phyloP scores from a whole-genome alignment of 2,797 vertebrate genomes.

The Staurois parvus region DNA sequence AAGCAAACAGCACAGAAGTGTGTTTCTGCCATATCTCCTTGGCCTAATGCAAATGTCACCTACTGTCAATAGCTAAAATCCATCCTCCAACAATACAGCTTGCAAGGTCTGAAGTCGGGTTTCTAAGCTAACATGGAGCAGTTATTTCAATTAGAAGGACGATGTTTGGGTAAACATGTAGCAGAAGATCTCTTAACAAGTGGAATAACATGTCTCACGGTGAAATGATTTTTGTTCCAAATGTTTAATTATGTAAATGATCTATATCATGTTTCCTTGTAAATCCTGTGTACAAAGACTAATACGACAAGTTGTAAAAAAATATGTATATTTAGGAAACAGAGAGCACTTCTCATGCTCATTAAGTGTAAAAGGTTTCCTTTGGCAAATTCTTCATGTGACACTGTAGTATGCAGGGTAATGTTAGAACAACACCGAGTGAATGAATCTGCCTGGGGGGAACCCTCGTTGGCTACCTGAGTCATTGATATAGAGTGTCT shows the following conservation, averaged over 20 bases:
- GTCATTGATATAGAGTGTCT: conserved; percentile 59
- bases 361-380: conserved; percentile 57
- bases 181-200: conserved; percentile 35
- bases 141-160: conserved; percentile 40
- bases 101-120: conserved; percentile 31
- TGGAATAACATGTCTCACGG: conserved; percentile 31
- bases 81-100: neutral
- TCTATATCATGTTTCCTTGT: conserved; percentile 39
- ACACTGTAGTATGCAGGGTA: conserved; percentile 57
- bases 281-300: conserved; percentile 43
- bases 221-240: conserved; percentile 36
- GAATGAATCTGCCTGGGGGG: conserved; percentile 55
- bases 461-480: conserved; percentile 52
- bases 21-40: neutral
- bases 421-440: conserved; percentile 55
- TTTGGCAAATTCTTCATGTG: conserved; percentile 62
- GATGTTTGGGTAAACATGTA: conserved; percentile 49
- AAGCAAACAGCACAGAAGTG: conserved; percentile 2
- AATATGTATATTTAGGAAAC: conserved; percentile 59
- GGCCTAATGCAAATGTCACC: conserved; percentile 34
- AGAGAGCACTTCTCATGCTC: conserved; percentile 54
- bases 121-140: conserved; percentile 43
- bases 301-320: conserved; percentile 49
- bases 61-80: conserved; percentile 15
- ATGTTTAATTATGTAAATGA: conserved; percentile 46